Percentiles rank a stretch among this genome's conserved stretches.
phyloP scores from a whole-genome alignment of 1,140 invertebrate genomes.

The Chrysomallon squamiferum region DNA sequence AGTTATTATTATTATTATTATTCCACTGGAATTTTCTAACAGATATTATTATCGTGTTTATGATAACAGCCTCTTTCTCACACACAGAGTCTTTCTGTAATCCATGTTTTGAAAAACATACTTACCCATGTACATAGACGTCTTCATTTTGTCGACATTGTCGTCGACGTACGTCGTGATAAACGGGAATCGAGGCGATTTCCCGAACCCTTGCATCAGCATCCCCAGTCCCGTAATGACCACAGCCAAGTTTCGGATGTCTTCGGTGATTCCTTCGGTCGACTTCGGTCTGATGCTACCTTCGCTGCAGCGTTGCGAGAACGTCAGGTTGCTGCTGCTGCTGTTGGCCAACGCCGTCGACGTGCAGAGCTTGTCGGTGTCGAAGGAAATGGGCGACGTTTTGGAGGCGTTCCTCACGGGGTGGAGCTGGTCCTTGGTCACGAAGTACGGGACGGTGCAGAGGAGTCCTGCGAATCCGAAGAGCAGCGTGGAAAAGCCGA shows the following conservation, averaged over 20 bases:
- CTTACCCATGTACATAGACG: slow-evolving; percentile 33
- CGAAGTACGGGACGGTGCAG: slow-evolving; percentile 37
- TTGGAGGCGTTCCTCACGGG: neutral
- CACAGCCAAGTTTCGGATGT: slow-evolving; percentile 20
- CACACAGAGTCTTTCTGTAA: no score
- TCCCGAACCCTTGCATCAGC: slow-evolving; percentile 34
- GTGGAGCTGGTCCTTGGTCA: slow-evolving; percentile 3
- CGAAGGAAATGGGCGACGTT: no score
- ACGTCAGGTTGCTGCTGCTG: neutral
- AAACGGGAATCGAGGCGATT: slow-evolving; percentile 30
- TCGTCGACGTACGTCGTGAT: slow-evolving; percentile 33
- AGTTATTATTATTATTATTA: no score
- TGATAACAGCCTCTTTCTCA: no score
- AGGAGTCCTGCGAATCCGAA: slow-evolving; percentile 37
- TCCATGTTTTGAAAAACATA: neutral
- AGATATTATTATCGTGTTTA: no score
- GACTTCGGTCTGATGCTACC: neutral
- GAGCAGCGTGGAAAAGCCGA: slow-evolving; percentile 23
- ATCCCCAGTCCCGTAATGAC: slow-evolving; percentile 30
- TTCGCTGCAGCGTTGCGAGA: neutral
- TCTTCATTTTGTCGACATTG: slow-evolving; percentile 27
- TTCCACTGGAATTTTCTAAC: no score
- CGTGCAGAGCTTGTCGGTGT: no score
- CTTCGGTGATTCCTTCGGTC: no score
- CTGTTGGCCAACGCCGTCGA: neutral